Conservation (phyloP, 1,140 invertebrate species). For the Maconellicoccus hirsutus region DNA sequence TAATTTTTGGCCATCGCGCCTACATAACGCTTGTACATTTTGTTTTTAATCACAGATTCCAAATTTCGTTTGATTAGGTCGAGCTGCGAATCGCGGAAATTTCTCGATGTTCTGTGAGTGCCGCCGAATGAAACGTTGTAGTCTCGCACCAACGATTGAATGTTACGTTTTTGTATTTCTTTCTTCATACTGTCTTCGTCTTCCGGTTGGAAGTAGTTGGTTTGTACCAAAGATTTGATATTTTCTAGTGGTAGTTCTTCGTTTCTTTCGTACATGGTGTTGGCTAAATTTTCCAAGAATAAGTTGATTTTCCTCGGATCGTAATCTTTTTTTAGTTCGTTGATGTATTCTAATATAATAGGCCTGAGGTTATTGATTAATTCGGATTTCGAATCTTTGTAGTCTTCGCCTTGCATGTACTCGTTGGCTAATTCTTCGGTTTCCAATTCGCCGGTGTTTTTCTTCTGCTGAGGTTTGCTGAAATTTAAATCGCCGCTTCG, state of each 20-base stretch:
- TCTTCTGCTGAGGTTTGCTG: slow-evolving; percentile 17
- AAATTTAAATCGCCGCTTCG: slow-evolving; percentile 14
- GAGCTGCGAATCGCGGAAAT: slow-evolving; percentile 14
- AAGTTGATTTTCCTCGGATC: slow-evolving; percentile 25
- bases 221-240: slow-evolving; percentile 22
- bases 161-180: slow-evolving; percentile 1
- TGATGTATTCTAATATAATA: background rate
- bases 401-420: background rate
- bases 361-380: background rate
- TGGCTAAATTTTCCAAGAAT: slow-evolving; percentile 23
- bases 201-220: slow-evolving; percentile 25
- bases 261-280: slow-evolving; percentile 24
- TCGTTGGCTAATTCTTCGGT: background rate
- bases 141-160: slow-evolving; percentile 12
- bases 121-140: slow-evolving; percentile 20
- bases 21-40: slow-evolving; percentile 26
- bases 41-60: slow-evolving; percentile 25
- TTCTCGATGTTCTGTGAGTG: background rate
- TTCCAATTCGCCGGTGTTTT: background rate
- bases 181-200: background rate
- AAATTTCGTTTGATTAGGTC: slow-evolving; percentile 25
- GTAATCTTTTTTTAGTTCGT: background rate
- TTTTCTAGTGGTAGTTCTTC: slow-evolving; percentile 22
- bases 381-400: background rate
- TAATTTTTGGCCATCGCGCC: slow-evolving; percentile 26